Evolutionary conservation across 37 sponge, comb jelly and placozoan species (phyloP).

Genomic region (Oscarella lobularis): DNA sequence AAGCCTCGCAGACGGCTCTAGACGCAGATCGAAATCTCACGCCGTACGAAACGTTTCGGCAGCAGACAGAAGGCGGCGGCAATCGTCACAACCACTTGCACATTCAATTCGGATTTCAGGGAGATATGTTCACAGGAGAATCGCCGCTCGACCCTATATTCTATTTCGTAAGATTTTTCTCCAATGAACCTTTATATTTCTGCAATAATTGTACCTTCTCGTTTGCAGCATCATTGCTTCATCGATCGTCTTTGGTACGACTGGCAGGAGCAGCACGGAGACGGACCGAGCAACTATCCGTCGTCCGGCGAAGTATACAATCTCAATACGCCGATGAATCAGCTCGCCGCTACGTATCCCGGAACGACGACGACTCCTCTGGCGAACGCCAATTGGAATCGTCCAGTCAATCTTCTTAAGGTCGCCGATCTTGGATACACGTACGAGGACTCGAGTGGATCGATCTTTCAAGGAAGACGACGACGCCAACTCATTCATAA

Average conservation of each 20-base stretch:
- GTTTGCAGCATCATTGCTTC: background rate
- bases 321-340: background rate
- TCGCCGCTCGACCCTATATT: background rate
- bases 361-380: background rate
- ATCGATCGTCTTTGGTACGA: background rate
- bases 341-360: background rate
- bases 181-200: background rate
- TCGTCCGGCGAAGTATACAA: background rate
- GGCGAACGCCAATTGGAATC: background rate
- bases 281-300: background rate
- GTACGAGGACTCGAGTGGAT: background rate
- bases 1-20: background rate
- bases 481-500: too few relatives aligned
- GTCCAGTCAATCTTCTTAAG: background rate
- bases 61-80: background rate
- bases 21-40: background rate
- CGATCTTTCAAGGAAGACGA: background rate
- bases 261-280: background rate
- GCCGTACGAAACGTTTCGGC: background rate
- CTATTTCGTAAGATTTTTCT: background rate
- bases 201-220: background rate
- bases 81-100: background rate
- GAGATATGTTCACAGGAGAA: background rate
- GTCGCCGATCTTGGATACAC: background rate
- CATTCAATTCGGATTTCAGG: background rate